Conservation (phyloP, 1,140 invertebrate genomes). For the Eriosoma lanigerum region DNA sequence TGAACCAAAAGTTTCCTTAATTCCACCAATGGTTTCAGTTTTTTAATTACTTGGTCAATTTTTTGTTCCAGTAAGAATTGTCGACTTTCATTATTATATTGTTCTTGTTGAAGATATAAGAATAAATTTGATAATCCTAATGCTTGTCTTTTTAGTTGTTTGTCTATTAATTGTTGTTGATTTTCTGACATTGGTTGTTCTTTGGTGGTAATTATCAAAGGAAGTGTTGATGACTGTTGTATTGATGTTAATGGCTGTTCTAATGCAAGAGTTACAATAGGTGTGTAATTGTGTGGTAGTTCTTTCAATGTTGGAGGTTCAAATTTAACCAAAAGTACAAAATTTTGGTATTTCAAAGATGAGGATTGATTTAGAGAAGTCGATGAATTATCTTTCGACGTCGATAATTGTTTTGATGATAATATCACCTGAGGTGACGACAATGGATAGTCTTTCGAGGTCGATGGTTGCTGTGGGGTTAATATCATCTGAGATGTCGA, state of each 20-base stretch:
- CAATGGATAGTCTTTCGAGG: too few relatives aligned
- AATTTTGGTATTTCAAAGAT: too few relatives aligned
- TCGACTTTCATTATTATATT: not conserved
- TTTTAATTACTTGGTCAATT: not conserved
- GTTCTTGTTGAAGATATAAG: not conserved
- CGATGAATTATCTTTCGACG: too few relatives aligned
- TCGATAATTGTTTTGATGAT: too few relatives aligned
- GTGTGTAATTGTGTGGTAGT: too few relatives aligned
- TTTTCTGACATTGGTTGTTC: too few relatives aligned
- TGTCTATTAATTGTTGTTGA: not conserved
- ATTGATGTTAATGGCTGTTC: not conserved
- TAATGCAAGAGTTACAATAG: too few relatives aligned
- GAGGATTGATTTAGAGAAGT: too few relatives aligned
- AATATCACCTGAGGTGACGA: too few relatives aligned
- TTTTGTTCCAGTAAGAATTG: not conserved
- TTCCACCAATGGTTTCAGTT: conserved; percentile 10
- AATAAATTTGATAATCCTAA: not conserved
- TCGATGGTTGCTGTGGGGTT: not conserved
- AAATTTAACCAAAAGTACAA: too few relatives aligned
- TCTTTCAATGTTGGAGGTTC: too few relatives aligned
- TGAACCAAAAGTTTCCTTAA: not conserved
- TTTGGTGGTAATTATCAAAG: not conserved
- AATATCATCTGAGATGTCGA: not conserved
- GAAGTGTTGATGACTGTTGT: not conserved
- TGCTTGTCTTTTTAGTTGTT: not conserved